phyloP scores from a whole-genome alignment of 1,140 invertebrate genomes.

The Oncopeltus fasciatus region DNA sequence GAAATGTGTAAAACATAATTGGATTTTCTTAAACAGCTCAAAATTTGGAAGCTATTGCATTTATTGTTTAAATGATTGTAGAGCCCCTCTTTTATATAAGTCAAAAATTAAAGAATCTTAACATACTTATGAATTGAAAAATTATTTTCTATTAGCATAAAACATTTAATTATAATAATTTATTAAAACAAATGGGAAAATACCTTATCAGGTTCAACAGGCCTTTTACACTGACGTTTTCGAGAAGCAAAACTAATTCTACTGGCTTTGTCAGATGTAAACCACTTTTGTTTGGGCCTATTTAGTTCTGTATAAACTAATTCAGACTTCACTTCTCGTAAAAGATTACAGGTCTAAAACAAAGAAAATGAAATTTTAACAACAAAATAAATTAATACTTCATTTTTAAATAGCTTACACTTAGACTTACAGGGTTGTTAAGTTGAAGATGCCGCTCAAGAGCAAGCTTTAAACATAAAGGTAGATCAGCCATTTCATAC shows the following conservation, averaged over 20 bases:
- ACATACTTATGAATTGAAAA: too few species aligned
- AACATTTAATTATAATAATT: too few species aligned
- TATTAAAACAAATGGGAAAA: neutral
- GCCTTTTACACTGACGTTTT: slow-evolving; percentile 6
- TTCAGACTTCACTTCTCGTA: slow-evolving; percentile 1
- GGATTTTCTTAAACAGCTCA: too few species aligned
- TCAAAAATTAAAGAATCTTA: too few species aligned
- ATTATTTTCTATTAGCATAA: too few species aligned
- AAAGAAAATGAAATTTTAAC: neutral
- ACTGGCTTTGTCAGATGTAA: slow-evolving; percentile 7
- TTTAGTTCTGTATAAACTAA: slow-evolving; percentile 3
- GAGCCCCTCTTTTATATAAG: too few species aligned
- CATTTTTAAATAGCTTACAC: neutral
- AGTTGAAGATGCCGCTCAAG: slow-evolving; percentile 15
- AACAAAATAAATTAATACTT: neutral
- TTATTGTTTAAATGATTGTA: too few species aligned
- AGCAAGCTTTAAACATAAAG: slow-evolving; percentile 13
- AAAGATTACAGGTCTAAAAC: slow-evolving; percentile 5
- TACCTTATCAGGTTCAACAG: slow-evolving; percentile 22
- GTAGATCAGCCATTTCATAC: slow-evolving; percentile 11
- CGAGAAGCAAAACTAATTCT: slow-evolving; percentile 1
- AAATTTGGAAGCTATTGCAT: too few species aligned
- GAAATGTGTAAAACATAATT: too few species aligned
- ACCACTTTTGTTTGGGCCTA: slow-evolving; percentile 14
- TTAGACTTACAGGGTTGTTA: neutral